Evolutionary conservation across 2,113 vertebrate species (phyloP).

Genomic region (Acanthochromis polyacanthus): DNA sequence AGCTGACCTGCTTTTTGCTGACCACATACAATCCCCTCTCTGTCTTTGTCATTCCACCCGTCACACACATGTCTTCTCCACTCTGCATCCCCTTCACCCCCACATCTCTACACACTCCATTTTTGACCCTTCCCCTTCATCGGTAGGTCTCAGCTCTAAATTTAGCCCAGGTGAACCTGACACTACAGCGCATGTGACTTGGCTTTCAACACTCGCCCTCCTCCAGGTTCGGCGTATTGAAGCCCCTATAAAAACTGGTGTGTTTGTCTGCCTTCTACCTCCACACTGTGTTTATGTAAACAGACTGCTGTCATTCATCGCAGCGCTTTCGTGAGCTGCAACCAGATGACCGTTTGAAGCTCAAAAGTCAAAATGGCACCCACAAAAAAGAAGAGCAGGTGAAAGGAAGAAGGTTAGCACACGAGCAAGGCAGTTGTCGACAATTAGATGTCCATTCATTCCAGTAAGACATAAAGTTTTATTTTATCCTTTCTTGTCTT

Average conservation of each 20-base stretch:
- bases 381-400: slow-evolving; percentile 8
- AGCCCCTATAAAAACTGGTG: slow-evolving; percentile 7
- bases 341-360: slow-evolving; percentile 3
- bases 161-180: slow-evolving; percentile 78
- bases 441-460: not conserved
- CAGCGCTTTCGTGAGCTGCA: slow-evolving; percentile 2
- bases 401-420: not conserved
- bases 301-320: not conserved
- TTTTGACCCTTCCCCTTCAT: slow-evolving; percentile 34
- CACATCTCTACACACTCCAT: slow-evolving; percentile 7
- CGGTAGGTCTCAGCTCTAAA: slow-evolving; percentile 59
- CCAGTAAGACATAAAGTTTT: too few species aligned
- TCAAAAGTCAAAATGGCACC: slow-evolving; percentile 40
- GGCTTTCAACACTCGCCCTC: slow-evolving; percentile 43
- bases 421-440: not conserved
- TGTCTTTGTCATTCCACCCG: slow-evolving; percentile 34
- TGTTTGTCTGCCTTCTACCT: slow-evolving; percentile 19
- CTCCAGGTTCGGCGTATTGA: slow-evolving; percentile 32
- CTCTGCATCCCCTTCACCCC: not conserved
- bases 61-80: not conserved
- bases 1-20: slow-evolving; percentile 41
- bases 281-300: slow-evolving; percentile 24
- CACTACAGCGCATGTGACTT: slow-evolving; percentile 70
- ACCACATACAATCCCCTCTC: slow-evolving; percentile 4
- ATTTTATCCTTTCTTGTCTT: too few species aligned